Conservation (phyloP, 2,797 vertebrate genomes). For the Squalus acanthias region DNA sequence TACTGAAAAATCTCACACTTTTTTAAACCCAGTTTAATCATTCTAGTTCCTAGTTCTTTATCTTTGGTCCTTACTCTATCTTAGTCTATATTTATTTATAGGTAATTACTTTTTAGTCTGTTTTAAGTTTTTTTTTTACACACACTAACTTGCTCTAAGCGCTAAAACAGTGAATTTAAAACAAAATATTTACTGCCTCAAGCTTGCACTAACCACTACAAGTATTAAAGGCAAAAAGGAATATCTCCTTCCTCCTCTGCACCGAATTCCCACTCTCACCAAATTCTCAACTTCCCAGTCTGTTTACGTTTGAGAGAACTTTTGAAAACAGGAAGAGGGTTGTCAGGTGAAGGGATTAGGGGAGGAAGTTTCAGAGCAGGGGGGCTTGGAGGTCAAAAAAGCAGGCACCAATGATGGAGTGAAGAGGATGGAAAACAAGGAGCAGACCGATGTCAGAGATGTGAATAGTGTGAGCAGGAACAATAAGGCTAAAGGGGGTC, state of each 20-base stretch:
- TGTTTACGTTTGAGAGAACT: background rate
- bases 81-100: too few relatives aligned
- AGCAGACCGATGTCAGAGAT: background rate
- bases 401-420: background rate
- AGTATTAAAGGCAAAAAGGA: background rate
- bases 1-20: too few relatives aligned
- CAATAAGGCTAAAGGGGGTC: background rate
- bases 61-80: too few relatives aligned
- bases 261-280: background rate
- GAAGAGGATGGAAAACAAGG: background rate
- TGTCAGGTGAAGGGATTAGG: background rate
- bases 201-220: background rate
- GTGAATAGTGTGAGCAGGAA: background rate
- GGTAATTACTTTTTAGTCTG: too few relatives aligned
- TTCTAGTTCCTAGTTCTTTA: too few relatives aligned
- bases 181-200: background rate
- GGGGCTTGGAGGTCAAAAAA: background rate
- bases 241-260: background rate
- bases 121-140: too few relatives aligned
- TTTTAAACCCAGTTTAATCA: too few relatives aligned
- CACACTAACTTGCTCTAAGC: too few relatives aligned
- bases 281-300: too few relatives aligned
- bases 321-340: background rate
- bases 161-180: too few relatives aligned
- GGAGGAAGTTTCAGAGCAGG: background rate